Conservation (phyloP, 2,888 invertebrate genomes). For the Cenopis cana region DNA sequence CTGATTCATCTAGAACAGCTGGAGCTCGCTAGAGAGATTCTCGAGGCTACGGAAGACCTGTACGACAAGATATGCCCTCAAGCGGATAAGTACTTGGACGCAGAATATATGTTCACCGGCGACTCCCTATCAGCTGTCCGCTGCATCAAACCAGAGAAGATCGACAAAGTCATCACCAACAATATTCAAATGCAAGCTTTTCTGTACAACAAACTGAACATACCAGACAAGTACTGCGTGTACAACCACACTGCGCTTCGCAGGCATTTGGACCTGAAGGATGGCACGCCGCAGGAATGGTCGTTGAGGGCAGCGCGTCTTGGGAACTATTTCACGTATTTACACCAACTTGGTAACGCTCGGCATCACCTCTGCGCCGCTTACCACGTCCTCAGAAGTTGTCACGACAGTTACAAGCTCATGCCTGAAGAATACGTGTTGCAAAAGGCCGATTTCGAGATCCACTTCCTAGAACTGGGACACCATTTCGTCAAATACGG, state of each 20-base stretch:
- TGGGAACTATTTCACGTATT: slow-evolving; percentile 80
- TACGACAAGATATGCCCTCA: slow-evolving; percentile 71
- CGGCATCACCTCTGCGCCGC: slow-evolving; percentile 88
- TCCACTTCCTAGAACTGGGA: slow-evolving; percentile 80
- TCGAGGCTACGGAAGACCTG: slow-evolving; percentile 79
- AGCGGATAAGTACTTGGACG: slow-evolving; percentile 69
- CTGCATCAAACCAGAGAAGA: slow-evolving; percentile 75
- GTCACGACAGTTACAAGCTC: slow-evolving; percentile 81
- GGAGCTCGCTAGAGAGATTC: slow-evolving; percentile 73
- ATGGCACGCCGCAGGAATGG: slow-evolving; percentile 86
- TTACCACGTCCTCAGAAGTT: slow-evolving; percentile 81
- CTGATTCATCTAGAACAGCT: slow-evolving; percentile 82
- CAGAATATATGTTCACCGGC: slow-evolving; percentile 83
- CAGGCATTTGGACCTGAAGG: slow-evolving; percentile 83
- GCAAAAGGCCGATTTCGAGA: slow-evolving; percentile 74
- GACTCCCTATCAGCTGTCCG: slow-evolving; percentile 64
- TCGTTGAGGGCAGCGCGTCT: slow-evolving; percentile 82
- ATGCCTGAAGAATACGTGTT: slow-evolving; percentile 75
- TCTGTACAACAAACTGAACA: slow-evolving; percentile 83
- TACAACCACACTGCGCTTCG: slow-evolving; percentile 85
- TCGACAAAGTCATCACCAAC: slow-evolving; percentile 85
- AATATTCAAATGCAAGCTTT: slow-evolving; percentile 87
- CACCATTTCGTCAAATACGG: slow-evolving; percentile 87
- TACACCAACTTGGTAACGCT: slow-evolving; percentile 77
- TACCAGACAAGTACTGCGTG: slow-evolving; percentile 80